These are phyloP conservation scores for Harmothoe impar DNA, from an alignment of 2,888 invertebrate species.

Conservation along the genomic window DNA sequence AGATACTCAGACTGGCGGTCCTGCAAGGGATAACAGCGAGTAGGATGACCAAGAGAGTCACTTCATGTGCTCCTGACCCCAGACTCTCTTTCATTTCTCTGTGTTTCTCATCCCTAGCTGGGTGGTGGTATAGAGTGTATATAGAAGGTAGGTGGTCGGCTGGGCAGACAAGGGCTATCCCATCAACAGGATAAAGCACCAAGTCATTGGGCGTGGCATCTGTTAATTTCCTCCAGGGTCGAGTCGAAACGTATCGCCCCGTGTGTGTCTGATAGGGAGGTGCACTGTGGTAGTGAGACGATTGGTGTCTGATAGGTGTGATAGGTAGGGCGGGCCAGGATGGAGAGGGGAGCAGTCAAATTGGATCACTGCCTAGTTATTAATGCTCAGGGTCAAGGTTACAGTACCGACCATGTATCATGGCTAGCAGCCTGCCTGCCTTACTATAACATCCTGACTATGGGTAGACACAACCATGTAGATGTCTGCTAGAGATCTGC, in stretches of 20 bases:
- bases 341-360: neutral
- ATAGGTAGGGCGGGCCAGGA: neutral
- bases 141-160: no score
- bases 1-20: no score
- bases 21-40: no score
- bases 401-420: neutral
- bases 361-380: neutral
- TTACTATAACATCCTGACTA: no score
- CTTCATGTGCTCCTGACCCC: no score
- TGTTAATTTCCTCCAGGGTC: constrained; percentile 48
- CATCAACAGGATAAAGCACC: neutral
- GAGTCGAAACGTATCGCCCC: neutral
- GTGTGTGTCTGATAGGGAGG: neutral
- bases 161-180: neutral
- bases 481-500: no score
- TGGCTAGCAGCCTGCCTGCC: neutral
- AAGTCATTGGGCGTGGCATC: constrained; percentile 50
- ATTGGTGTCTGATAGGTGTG: neutral
- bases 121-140: neutral
- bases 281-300: neutral
- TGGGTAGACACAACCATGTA: no score
- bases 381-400: neutral
- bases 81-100: no score
- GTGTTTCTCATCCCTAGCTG: no score
- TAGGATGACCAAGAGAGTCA: no score